These are phyloP conservation scores for Acromyrmex charruanus DNA, from an alignment of 1,140 invertebrate species.

Conservation along the genomic window DNA sequence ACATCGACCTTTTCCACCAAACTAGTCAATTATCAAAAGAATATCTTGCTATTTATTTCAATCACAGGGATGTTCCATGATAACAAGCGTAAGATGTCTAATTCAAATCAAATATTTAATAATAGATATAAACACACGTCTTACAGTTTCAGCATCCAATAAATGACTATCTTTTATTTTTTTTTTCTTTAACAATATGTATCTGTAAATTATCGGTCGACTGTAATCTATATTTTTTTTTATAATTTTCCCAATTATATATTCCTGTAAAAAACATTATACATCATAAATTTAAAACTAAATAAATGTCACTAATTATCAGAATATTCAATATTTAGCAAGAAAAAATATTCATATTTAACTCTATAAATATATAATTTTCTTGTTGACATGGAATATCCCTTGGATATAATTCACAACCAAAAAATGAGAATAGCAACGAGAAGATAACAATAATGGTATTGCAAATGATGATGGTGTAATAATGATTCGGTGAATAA, in stretches of 20 bases:
- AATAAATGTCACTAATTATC: constrained; percentile 20
- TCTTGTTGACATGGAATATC: constrained; percentile 67
- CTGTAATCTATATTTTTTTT: not conserved
- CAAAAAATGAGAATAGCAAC: constrained; percentile 56
- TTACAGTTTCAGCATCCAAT: constrained; percentile 6
- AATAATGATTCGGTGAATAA: constrained; percentile 60
- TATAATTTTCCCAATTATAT: constrained; percentile 13
- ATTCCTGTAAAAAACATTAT: constrained; percentile 36
- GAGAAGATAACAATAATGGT: constrained; percentile 62
- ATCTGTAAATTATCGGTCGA: not conserved
- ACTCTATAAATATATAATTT: constrained; percentile 21
- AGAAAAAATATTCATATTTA: too few relatives aligned
- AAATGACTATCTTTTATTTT: not conserved
- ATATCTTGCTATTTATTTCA: constrained; percentile 51
- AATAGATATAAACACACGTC: not conserved
- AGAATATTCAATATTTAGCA: constrained; percentile 44
- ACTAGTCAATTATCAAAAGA: constrained; percentile 73
- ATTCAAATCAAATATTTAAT: not conserved
- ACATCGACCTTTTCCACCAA: constrained; percentile 73
- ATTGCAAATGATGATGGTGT: constrained; percentile 35
- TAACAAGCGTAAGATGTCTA: constrained; percentile 21
- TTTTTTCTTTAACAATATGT: not conserved
- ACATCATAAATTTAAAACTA: constrained; percentile 12
- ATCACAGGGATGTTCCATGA: constrained; percentile 40
- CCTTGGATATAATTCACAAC: constrained; percentile 58